Percentiles rank a stretch among this genome's conserved stretches.
These are phyloP conservation scores for Turdus rufiventris DNA, from an alignment of 2,113 vertebrate genomes.

Conservation along the genomic window DNA sequence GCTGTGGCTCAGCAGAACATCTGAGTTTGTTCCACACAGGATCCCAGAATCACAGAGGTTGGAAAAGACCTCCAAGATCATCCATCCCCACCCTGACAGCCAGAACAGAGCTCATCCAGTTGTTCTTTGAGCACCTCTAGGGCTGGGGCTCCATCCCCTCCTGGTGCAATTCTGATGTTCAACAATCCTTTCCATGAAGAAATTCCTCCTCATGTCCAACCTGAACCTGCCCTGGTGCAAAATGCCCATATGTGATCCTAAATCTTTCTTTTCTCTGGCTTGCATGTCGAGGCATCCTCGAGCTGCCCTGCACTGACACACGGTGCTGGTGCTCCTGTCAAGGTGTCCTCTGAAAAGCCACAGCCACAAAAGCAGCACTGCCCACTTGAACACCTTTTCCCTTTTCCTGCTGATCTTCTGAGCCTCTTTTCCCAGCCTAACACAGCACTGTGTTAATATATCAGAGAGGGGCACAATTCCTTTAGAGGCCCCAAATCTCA, in stretches of 20 bases:
- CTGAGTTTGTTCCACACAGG: neutral
- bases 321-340: neutral
- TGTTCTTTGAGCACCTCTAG: neutral
- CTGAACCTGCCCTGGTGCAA: neutral
- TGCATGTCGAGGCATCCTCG: neutral
- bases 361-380: neutral
- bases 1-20: neutral
- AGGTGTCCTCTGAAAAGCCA: neutral
- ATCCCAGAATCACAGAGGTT: neutral
- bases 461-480: neutral
- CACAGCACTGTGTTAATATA: neutral
- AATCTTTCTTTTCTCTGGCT: neutral
- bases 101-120: neutral
- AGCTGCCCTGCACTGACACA: neutral
- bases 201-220: neutral
- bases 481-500: neutral
- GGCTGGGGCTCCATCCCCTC: neutral
- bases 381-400: neutral
- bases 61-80: neutral
- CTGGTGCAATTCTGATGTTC: neutral
- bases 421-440: neutral
- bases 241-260: neutral
- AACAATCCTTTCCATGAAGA: neutral
- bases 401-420: neutral
- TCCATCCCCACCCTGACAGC: fast-evolving